A percentile compares a stretch with the other conserved stretches of the same genome.
Evolutionary conservation across 2,797 vertebrate genomes (phyloP).

Genomic region (Amphiprion clarkii): DNA sequence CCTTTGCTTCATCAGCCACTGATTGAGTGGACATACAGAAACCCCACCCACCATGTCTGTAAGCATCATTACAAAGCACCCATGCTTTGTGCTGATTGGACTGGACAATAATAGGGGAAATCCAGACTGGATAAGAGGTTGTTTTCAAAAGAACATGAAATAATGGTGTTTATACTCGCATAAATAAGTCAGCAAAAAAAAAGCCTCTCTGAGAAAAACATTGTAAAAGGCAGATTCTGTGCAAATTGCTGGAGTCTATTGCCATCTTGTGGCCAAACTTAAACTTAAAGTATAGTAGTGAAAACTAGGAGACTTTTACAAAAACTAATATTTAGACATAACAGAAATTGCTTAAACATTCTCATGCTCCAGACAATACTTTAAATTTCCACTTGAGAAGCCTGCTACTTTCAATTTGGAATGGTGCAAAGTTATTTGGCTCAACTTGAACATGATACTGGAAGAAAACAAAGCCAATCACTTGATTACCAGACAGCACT

Average conservation of each 20-base stretch:
- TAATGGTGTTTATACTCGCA: background rate
- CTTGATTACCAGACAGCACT: background rate
- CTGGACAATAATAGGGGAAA: constrained; percentile 12
- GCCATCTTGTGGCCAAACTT: constrained; percentile 70
- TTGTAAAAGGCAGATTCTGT: background rate
- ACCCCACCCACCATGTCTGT: constrained; percentile 35
- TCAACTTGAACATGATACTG: constrained; percentile 56
- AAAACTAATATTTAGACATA: background rate
- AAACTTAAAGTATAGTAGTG: background rate
- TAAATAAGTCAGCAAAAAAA: constrained; percentile 23
- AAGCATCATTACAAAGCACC: constrained; percentile 29
- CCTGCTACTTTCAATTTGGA: background rate
- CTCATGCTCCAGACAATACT: background rate
- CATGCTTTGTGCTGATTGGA: constrained; percentile 20
- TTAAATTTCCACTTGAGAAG: constrained; percentile 4
- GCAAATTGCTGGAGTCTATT: constrained; percentile 14
- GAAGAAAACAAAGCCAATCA: no score
- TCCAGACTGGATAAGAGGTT: constrained; percentile 13
- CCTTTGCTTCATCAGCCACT: constrained; percentile 22
- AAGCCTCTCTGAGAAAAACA: background rate
- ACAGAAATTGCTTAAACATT: background rate
- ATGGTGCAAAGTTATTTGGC: constrained; percentile 15
- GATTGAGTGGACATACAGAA: constrained; percentile 19
- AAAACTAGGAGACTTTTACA: background rate
- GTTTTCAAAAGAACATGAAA: constrained; percentile 13